Evolutionary conservation across 53 echinoderm and acorn worm genomes (phyloP), one percentile per base, ranked within the genome.

Genomic region (Astropecten irregularis): DNA sequence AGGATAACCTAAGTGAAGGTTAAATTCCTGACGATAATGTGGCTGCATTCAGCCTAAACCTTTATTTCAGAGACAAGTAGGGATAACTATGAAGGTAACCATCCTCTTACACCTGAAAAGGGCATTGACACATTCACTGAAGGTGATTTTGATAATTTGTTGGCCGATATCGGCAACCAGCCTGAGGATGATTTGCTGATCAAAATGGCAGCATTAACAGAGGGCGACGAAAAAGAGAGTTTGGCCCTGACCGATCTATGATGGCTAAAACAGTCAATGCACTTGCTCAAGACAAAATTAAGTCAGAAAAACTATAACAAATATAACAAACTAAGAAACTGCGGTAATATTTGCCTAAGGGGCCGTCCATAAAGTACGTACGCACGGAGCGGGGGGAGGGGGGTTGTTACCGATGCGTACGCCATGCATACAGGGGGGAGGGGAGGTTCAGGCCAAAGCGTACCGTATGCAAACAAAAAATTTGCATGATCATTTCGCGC

Each of bases 291-390:
- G 54, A 25, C 54, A 54, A 54, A n/a, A 54, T 54, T 22, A 54
- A 54, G 22, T 25, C 21, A 54, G 54, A 54, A 54, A 54, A 54
- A 54, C 54, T 54, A 7, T 20, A 54, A 54, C 54, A 54, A 54
- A 54, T 54, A 54, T n/a, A 54, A 54, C 54, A 54, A 54, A 54
- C 54, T 25, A 21, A 54, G 22, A 20, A 54, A 54, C 54, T 54
- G 54, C 54, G 54, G 54, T 19, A 54, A 54, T 54, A 20, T 54
- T 54, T 54, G 54, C 54, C 54, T 54, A 54, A 54, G n/a, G n/a
- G n/a, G n/a, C n/a, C n/a, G n/a, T n/a, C n/a, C n/a, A n/a, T n/a
- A n/a, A n/a, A n/a, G n/a, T n/a, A n/a, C n/a, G n/a, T n/a, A n/a
- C n/a, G n/a, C n/a, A n/a, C n/a, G n/a, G n/a, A n/a, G n/a, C n/a